Percentiles rank a stretch among this genome's conserved stretches.
Evolutionary conservation across 2,113 vertebrate species (phyloP).

Genomic region (Cavia porcellus): DNA sequence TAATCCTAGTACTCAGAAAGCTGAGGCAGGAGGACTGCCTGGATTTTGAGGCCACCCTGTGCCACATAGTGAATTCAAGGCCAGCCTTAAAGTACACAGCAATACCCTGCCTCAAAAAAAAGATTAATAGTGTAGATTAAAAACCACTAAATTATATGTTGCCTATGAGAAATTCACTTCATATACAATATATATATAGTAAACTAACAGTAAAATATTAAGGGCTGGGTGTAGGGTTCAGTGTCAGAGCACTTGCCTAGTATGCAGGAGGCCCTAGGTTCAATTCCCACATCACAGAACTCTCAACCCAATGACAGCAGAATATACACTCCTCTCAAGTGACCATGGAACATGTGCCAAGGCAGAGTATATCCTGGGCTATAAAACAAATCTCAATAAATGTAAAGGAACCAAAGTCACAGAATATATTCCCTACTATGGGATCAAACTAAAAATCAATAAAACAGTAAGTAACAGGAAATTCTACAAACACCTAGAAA

Average conservation of each 20-base stretch:
- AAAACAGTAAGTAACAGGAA: not conserved
- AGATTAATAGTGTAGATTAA: not conserved
- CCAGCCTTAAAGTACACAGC: not conserved
- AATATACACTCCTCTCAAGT: not conserved
- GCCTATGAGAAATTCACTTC: not conserved
- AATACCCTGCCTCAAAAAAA: not conserved
- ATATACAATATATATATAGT: not conserved
- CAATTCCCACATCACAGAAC: not conserved
- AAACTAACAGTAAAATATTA: not conserved
- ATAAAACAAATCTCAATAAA: constrained; percentile 43
- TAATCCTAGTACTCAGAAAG: not conserved
- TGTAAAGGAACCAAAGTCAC: constrained; percentile 3
- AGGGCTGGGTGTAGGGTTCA: not conserved
- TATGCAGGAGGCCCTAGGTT: not conserved
- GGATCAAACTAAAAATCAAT: constrained; percentile 22
- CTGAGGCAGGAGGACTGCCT: not conserved
- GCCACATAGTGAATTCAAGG: not conserved
- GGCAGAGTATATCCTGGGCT: not conserved
- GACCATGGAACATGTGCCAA: constrained; percentile 41
- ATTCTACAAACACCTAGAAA: constrained; percentile 46
- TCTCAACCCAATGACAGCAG: not conserved
- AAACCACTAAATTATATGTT: not conserved
- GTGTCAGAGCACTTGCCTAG: not conserved
- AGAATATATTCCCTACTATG: constrained; percentile 18
- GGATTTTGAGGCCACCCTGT: not conserved